Evolutionary conservation across 2,888 invertebrate genomes (phyloP), one percentile per base, ranked within the genome.

Genomic region (Hypena proboscidalis): DNA sequence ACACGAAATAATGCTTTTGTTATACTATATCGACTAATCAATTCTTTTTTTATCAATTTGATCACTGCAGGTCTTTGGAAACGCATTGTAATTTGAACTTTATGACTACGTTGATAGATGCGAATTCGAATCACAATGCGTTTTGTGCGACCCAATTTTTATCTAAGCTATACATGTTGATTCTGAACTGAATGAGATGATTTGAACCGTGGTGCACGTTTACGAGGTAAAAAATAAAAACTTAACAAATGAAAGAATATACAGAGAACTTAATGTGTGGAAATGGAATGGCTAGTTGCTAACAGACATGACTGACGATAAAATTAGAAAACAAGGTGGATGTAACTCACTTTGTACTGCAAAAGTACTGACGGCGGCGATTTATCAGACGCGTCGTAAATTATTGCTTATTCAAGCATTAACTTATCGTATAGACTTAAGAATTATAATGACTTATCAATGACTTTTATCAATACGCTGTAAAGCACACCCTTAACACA

Each of bases 1-100:
- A 90, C 86, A 83, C 76, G 86, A 89, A 86, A 86, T 87, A 84
- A 88, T 87, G 80, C 69, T 78, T 81, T 78, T 77, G 21, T 71
- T 63, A 70, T 70, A 76, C 74, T 80, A 80, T 80, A 85, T 76
- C 75, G 70, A 78, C 88, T 90, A 90, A 83, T 90, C 90, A 89
- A 90, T 90, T 90, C 90, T 74, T 85, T 83, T 74, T 75, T 72
- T 67, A 57, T 79, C 64, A 74, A 74, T 74, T 77, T 74, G 74
- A 84, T 85, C 85, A 85, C 83, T 67, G 74, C 70, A 70, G 73
- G 78, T 73, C 67, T 67, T 35, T 46, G 36, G 43, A 27, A 38
- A 43, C 48, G 48, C 36, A 39, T 21, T 56, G 54, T 57, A 54
- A 53, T 59, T 52, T 25, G n/a, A 50, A 27, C 30, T 35, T 13